A percentile compares a stretch with the other conserved stretches of the same genome.
phyloP scores from a whole-genome alignment of 2,113 vertebrate species.

The Aegotheles bennettii region DNA sequence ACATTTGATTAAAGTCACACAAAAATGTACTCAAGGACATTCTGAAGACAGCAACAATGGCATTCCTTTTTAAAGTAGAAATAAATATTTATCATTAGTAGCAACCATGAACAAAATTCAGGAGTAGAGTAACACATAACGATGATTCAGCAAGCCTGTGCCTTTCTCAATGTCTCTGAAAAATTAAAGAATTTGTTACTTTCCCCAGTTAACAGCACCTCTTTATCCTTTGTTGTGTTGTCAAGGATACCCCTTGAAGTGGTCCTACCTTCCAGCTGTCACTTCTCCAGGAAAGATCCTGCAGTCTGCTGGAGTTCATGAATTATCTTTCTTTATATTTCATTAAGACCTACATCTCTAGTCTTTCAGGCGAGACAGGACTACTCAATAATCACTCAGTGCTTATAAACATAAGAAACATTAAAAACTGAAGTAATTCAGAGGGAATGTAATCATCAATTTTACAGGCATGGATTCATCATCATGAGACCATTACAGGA shows the following conservation, averaged over 20 bases:
- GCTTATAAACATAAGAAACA: not conserved
- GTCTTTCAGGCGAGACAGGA: not conserved
- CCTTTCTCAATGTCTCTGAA: not conserved
- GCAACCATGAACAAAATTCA: not conserved
- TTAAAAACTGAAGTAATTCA: not conserved
- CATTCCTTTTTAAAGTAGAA: not conserved
- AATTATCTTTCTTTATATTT: not conserved
- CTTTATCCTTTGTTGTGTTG: not conserved
- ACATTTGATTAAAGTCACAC: slow-evolving; percentile 64
- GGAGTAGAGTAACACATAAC: not conserved
- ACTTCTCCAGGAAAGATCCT: not conserved
- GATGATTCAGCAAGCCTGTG: not conserved
- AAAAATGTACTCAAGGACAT: slow-evolving; percentile 62
- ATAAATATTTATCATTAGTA: slow-evolving; percentile 30
- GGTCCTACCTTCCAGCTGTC: not conserved
- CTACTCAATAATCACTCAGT: not conserved
- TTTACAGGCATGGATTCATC: not conserved
- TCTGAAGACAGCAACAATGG: not conserved
- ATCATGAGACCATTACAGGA: not conserved
- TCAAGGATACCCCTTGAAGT: not conserved
- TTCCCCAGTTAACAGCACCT: not conserved
- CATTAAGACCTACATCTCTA: not conserved
- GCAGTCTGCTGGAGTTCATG: not conserved
- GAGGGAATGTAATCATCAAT: not conserved
- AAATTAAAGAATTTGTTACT: not conserved